Evolutionary conservation across 2,888 invertebrate genomes (phyloP), one percentile per base, ranked within the genome.

Genomic region (Philopedon plagiatum): DNA sequence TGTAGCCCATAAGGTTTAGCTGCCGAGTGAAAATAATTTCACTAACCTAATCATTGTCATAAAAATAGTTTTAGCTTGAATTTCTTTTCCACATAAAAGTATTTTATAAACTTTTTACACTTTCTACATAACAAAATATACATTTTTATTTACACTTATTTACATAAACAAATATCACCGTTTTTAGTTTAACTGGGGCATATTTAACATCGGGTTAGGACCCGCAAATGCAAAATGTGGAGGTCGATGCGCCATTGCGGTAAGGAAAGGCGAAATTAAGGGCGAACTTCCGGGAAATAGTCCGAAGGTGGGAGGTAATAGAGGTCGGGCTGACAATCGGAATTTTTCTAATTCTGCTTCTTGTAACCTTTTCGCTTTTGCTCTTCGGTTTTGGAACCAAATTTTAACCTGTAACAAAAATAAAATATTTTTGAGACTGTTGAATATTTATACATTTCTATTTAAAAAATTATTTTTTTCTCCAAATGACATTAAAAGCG

Each of bases 341-440:
- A 96, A 87, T 84, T 97, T 96, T 86, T 97, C 97, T 78, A 97
- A 90, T 86, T 97, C 97, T 0, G 97, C 98, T 83, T 99, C 98
- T 87, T 98, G 97, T 3, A 98, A 90, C 19, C 99, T 89, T 88
- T 99, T 99, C 82, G 97, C 97, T 87, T 99, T 99, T 77, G 98
- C 98, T 57, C 95, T 89, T 84, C 94, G 90, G 80, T 92, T 92
- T 85, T 91, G 91, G 83, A 91, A 91, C 91, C 91, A 91, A 78
- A 91, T 91, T 84, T 92, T 92, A 75, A 93, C 93, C 90, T 94
- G 91, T 0, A 87, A 82, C 29, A 76, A 76, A 71, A 72, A 63
- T 61, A 74, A 44, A 34, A 29, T 44, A n/a, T n/a, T n/a, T n/a
- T n/a, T n/a, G n/a, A n/a, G n/a, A n/a, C n/a, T n/a, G n/a, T n/a